A percentile compares a stretch with the other conserved stretches of the same genome.
These are phyloP conservation scores for Acipenser ruthenus DNA, from an alignment of 2,797 vertebrate genomes.

Conservation along the genomic window DNA sequence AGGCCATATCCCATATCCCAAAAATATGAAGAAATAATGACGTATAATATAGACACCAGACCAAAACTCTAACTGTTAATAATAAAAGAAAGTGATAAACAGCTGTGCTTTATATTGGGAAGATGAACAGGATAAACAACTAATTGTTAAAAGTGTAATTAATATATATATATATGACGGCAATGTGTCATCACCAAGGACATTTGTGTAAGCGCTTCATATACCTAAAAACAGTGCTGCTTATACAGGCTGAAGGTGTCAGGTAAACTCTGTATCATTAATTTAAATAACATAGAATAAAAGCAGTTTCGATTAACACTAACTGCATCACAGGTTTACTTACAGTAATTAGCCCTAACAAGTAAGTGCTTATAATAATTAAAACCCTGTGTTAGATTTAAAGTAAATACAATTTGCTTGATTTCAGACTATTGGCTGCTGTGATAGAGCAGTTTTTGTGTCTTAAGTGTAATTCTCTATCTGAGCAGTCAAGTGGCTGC, in stretches of 20 bases:
- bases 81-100: no score
- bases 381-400: slow-evolving; percentile 14
- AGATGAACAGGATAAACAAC: no score
- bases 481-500: slow-evolving; percentile 25
- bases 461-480: slow-evolving; percentile 24
- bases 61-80: no score
- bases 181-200: no score
- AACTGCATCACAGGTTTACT: background rate
- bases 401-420: slow-evolving; percentile 10
- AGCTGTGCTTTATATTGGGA: no score
- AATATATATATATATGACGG: no score
- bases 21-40: no score
- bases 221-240: no score
- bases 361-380: slow-evolving; percentile 13
- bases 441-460: slow-evolving; percentile 23
- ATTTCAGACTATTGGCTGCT: slow-evolving; percentile 20
- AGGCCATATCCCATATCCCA: no score
- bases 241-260: background rate
- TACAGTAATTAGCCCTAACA: background rate
- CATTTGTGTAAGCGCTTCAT: no score
- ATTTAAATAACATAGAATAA: background rate
- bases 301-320: background rate
- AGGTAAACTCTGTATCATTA: background rate
- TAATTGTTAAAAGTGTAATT: no score
- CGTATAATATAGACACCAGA: no score